Evolutionary conservation across 2,888 invertebrate species (phyloP).

Genomic region (Acanthosepion pharaonis): DNA sequence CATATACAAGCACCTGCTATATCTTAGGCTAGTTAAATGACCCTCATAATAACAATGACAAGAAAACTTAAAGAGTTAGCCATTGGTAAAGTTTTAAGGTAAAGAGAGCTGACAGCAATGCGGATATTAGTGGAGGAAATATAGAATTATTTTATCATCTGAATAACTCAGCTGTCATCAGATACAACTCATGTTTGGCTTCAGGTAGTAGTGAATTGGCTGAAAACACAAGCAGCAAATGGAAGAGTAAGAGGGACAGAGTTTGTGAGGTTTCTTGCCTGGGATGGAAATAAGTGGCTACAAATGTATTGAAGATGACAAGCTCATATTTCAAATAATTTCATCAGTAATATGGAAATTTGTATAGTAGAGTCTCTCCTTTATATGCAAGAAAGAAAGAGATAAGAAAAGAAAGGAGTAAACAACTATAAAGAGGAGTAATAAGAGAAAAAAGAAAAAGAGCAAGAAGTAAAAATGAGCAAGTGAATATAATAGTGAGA

Average conservation of each 20-base stretch:
- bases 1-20: background rate
- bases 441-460: no score
- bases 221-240: slow-evolving; percentile 1
- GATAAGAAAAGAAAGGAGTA: no score
- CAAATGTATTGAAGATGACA: slow-evolving; percentile 8
- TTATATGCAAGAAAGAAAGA: background rate
- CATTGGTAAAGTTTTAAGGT: slow-evolving; percentile 33
- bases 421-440: no score
- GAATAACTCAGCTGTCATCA: slow-evolving; percentile 33
- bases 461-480: no score
- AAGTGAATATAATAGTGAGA: no score
- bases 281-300: background rate
- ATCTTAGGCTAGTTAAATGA: background rate
- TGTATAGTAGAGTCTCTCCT: background rate
- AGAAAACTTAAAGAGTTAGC: background rate
- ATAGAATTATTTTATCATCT: slow-evolving; percentile 13
- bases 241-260: background rate
- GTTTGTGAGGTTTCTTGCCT: background rate
- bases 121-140: background rate
- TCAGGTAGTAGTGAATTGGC: background rate
- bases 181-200: background rate
- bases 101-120: slow-evolving; percentile 33
- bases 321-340: slow-evolving; percentile 23
- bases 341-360: background rate
- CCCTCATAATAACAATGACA: background rate